Conservation (phyloP, 2,113 vertebrate genomes). For the Pedionomus torquatus region DNA sequence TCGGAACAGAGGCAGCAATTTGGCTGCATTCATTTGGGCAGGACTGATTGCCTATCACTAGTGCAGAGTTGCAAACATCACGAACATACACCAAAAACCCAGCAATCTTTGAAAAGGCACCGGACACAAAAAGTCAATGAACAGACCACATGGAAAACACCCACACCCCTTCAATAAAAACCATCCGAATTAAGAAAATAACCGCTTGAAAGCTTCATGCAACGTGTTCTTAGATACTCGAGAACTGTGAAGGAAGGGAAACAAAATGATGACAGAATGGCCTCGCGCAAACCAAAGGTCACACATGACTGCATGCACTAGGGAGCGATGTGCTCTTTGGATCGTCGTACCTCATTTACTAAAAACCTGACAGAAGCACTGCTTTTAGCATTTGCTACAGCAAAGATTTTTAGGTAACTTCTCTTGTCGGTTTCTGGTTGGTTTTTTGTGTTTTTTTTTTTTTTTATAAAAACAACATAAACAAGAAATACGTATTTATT, state of each 20-base stretch:
- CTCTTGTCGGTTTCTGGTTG: background rate
- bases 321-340: conserved; percentile 64
- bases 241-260: conserved; percentile 52
- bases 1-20: conserved; percentile 48
- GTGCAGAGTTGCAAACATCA: background rate
- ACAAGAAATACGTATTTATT: conserved; percentile 20
- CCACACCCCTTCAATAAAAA: conserved; percentile 26
- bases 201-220: conserved; percentile 47
- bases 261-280: conserved; percentile 30
- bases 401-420: conserved; percentile 55
- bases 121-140: conserved; percentile 47
- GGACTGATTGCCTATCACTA: conserved; percentile 7
- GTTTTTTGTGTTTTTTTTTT: too few relatives aligned
- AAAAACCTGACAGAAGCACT: conserved; percentile 79
- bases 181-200: conserved; percentile 12
- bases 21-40: conserved; percentile 8
- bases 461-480: too few relatives aligned
- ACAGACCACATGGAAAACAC: conserved; percentile 15
- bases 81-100: conserved; percentile 35
- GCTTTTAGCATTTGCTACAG: conserved; percentile 61
- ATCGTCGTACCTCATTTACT: conserved; percentile 72
- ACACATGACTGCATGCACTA: conserved; percentile 56
- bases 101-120: conserved; percentile 27
- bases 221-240: conserved; percentile 14
- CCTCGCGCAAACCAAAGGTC: conserved; percentile 52